Conservation (phyloP, 2,797 vertebrate genomes). For the Onychomys arenicola region DNA sequence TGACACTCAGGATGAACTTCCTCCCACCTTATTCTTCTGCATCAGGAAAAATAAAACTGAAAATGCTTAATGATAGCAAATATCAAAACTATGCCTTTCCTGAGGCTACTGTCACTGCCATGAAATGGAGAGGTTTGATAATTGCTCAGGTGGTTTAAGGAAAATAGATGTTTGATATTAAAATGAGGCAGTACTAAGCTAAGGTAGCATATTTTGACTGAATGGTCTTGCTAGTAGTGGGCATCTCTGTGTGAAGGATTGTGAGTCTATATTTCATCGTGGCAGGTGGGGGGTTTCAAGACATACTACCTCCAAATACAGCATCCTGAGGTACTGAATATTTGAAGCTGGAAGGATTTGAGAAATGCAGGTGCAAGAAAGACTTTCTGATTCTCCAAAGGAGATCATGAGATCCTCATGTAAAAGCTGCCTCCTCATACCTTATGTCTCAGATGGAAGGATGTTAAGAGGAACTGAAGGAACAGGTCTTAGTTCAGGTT, state of each 20-base stretch:
- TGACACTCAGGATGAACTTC: constrained; percentile 16
- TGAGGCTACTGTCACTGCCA: background rate
- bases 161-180: constrained; percentile 35
- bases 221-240: background rate
- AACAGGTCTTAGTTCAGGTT: background rate
- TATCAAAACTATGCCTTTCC: constrained; percentile 18
- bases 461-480: background rate
- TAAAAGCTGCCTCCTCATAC: background rate
- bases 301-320: background rate
- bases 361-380: background rate
- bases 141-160: constrained; percentile 50
- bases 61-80: constrained; percentile 53
- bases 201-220: background rate
- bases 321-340: background rate
- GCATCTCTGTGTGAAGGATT: background rate
- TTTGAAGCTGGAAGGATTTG: background rate
- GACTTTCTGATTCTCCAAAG: background rate
- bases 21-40: background rate
- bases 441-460: background rate
- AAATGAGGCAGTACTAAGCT: background rate
- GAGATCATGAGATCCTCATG: background rate
- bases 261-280: background rate
- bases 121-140: constrained; percentile 17
- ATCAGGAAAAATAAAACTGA: background rate
- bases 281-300: background rate